Conservation (phyloP, 2,888 invertebrate genomes). For the Liopterus haemorrhoidalis region DNA sequence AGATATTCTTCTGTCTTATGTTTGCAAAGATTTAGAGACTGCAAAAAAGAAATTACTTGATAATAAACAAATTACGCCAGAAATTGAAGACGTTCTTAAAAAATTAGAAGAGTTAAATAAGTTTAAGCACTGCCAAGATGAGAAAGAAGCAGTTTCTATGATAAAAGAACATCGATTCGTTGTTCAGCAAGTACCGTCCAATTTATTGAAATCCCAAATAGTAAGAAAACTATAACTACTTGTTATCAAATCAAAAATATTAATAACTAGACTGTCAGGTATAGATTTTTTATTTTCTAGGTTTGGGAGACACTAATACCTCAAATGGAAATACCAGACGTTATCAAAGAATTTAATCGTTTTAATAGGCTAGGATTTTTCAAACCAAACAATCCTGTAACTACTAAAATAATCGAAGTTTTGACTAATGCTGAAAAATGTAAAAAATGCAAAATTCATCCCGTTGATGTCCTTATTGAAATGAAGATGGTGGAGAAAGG, state of each 20-base stretch:
- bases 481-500: conserved; percentile 57
- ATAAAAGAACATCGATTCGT: conserved; percentile 51
- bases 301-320: conserved; percentile 59
- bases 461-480: conserved; percentile 54
- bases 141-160: conserved; percentile 48
- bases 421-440: conserved; percentile 49
- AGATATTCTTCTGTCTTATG: conserved; percentile 44
- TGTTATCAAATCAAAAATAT: conserved; percentile 7
- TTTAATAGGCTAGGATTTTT: conserved; percentile 59
- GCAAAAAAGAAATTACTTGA: conserved; percentile 43
- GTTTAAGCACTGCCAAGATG: conserved; percentile 47
- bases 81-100: conserved; percentile 47
- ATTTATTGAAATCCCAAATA: conserved; percentile 56
- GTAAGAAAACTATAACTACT: conserved; percentile 44
- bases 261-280: no score
- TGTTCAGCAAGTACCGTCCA: conserved; percentile 64
- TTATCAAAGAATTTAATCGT: conserved; percentile 54
- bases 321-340: conserved; percentile 48
- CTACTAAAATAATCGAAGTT: conserved; percentile 49
- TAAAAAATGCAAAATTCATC: conserved; percentile 45
- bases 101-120: conserved; percentile 48
- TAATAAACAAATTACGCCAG: conserved; percentile 44
- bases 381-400: conserved; percentile 48
- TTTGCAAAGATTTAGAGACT: conserved; percentile 51
- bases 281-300: conserved; percentile 47